phyloP scores from a whole-genome alignment of 2,797 vertebrate species.

The Urophycis tenuis region DNA sequence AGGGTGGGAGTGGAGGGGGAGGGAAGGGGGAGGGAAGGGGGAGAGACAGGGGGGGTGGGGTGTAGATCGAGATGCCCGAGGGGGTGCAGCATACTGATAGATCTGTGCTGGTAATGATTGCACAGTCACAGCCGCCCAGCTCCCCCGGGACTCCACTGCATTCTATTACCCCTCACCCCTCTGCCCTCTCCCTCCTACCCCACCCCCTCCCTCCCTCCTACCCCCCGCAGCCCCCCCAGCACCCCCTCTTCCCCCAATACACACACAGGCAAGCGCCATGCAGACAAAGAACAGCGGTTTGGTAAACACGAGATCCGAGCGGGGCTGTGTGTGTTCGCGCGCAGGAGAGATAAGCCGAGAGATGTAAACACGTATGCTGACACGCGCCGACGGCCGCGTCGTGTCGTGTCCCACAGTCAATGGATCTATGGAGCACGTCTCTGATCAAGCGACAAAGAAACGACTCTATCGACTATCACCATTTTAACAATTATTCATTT shows the following conservation, averaged over 20 bases:
- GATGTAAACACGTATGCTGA: constrained; percentile 18
- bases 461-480: no score
- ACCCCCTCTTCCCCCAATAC: constrained; percentile 12
- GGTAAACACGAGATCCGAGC: constrained; percentile 49
- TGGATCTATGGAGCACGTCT: background rate
- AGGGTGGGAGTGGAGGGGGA: constrained; percentile 5
- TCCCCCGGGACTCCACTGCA: constrained; percentile 60
- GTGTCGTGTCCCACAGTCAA: background rate
- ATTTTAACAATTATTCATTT: no score
- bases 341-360: constrained; percentile 28
- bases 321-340: constrained; percentile 33
- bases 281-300: constrained; percentile 58
- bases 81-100: constrained; percentile 65
- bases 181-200: constrained; percentile 36
- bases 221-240: constrained; percentile 10
- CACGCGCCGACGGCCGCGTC: background rate
- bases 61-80: constrained; percentile 44
- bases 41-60: background rate
- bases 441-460: no score
- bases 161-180: constrained; percentile 66
- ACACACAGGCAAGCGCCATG: constrained; percentile 12
- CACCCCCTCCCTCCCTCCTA: background rate
- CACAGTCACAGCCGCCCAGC: constrained; percentile 66
- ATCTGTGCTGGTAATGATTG: constrained; percentile 74
- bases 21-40: background rate